A percentile compares a stretch with the other conserved stretches of the same genome.
Conservation (phyloP, 2,888 invertebrate species). For the Morpho deidamia region DNA sequence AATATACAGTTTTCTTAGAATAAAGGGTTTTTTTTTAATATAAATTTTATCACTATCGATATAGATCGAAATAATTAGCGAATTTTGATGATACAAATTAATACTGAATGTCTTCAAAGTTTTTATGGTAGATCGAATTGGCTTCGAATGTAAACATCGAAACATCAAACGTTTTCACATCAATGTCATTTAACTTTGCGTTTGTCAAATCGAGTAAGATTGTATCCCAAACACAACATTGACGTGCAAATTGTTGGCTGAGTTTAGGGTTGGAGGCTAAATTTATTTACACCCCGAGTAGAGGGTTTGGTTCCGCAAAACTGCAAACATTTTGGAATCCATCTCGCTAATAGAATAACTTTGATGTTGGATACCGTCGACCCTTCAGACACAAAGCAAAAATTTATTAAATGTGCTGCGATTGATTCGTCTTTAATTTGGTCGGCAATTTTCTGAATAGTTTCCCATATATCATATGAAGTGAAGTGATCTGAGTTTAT, state of each 20-base stretch:
- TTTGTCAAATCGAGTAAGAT: background rate
- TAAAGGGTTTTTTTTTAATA: no score
- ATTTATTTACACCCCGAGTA: constrained; percentile 5
- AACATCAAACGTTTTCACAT: no score
- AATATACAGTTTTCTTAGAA: no score
- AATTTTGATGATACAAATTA: no score
- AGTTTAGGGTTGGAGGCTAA: background rate
- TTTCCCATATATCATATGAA: no score
- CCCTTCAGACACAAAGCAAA: constrained; percentile 6
- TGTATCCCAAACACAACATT: background rate
- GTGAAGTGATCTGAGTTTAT: no score
- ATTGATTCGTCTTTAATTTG: constrained; percentile 8
- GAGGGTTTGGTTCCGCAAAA: constrained; percentile 1
- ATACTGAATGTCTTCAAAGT: no score
- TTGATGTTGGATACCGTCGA: constrained; percentile 6
- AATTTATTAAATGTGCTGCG: constrained; percentile 9
- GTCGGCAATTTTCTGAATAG: background rate
- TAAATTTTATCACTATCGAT: no score
- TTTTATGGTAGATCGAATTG: no score
- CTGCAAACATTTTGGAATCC: constrained; percentile 7
- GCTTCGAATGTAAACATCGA: no score
- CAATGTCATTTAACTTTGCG: background rate
- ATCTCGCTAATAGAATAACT: constrained; percentile 17
- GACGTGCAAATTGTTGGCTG: background rate
- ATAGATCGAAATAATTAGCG: no score